These are phyloP conservation scores for Nephotettix cincticeps DNA, from an alignment of 1,140 invertebrate species.

Conservation along the genomic window DNA sequence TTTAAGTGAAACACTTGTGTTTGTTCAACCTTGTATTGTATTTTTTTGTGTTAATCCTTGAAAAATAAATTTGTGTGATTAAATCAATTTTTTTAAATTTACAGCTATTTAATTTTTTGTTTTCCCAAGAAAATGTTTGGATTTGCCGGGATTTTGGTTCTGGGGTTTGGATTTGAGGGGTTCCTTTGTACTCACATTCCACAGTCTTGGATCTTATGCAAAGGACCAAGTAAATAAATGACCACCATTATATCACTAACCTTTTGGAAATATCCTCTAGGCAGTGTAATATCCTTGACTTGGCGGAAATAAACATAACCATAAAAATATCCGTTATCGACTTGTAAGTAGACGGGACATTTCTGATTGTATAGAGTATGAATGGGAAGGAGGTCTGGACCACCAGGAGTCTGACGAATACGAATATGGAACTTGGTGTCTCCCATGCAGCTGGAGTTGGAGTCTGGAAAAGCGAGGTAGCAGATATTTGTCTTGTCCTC, in stretches of 20 bases:
- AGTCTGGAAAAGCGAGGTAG: conserved; percentile 98
- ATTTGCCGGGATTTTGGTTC: too few relatives aligned
- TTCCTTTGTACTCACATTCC: too few relatives aligned
- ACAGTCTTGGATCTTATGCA: too few relatives aligned
- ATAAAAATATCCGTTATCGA: conserved; percentile 82
- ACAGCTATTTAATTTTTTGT: too few relatives aligned
- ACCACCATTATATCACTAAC: conserved; percentile 48
- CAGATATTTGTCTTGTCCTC: conserved; percentile 97
- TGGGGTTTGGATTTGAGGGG: too few relatives aligned
- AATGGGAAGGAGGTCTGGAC: conserved; percentile 23
- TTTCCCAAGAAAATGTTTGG: too few relatives aligned
- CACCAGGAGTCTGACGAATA: conserved; percentile 55
- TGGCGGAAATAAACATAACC: conserved; percentile 99
- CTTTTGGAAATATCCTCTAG: conserved; percentile 98
- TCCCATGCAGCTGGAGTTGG: conserved; percentile 98
- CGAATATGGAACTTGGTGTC: conserved; percentile 97
- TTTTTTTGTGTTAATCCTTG: too few relatives aligned
- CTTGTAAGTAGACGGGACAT: conserved; percentile 69
- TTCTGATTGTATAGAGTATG: conserved; percentile 66
- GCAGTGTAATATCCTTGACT: conserved; percentile 90
- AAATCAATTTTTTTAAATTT: too few relatives aligned
- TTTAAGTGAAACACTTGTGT: too few relatives aligned
- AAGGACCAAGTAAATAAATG: too few relatives aligned
- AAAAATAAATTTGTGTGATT: too few relatives aligned
- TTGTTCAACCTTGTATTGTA: too few relatives aligned